phyloP scores from a whole-genome alignment of 2,797 vertebrate species.

The Pyrocephalus nanus region DNA sequence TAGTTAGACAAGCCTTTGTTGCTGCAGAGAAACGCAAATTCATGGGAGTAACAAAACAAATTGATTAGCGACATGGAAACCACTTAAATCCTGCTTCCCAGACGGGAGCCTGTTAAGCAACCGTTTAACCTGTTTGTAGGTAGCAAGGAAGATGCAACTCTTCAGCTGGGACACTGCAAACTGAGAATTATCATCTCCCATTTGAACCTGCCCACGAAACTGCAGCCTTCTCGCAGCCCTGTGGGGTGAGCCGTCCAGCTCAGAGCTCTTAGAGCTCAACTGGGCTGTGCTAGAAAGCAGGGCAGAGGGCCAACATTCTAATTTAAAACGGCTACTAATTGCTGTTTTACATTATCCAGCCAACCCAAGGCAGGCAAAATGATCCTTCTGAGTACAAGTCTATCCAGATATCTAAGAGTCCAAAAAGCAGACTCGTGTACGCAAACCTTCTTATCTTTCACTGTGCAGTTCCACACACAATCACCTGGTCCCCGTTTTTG shows the following conservation, averaged over 20 bases:
- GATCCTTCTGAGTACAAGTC: not conserved
- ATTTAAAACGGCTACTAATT: not conserved
- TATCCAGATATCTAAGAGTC: not conserved
- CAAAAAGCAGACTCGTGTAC: not conserved
- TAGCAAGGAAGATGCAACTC: not conserved
- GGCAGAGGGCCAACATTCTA: not conserved
- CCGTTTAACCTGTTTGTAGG: not conserved
- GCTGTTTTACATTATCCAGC: not conserved
- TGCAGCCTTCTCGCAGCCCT: not conserved
- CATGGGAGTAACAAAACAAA: constrained; percentile 25
- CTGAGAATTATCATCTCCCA: not conserved
- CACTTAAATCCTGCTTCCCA: constrained; percentile 19
- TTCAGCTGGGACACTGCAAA: not conserved
- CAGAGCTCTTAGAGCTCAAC: not conserved
- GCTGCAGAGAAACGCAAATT: constrained; percentile 36
- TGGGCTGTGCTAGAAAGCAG: not conserved
- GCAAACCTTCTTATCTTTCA: not conserved
- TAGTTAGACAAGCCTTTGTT: not conserved
- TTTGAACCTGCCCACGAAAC: not conserved
- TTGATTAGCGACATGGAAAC: constrained; percentile 38
- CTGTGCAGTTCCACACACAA: not conserved
- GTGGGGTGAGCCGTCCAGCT: rapidly evolving
- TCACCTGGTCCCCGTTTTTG: not conserved
- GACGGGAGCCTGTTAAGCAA: not conserved
- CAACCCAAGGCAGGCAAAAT: not conserved